These are phyloP conservation scores for Aleiodes sp. DNA, from an alignment of 1,140 invertebrate species.

Conservation along the genomic window DNA sequence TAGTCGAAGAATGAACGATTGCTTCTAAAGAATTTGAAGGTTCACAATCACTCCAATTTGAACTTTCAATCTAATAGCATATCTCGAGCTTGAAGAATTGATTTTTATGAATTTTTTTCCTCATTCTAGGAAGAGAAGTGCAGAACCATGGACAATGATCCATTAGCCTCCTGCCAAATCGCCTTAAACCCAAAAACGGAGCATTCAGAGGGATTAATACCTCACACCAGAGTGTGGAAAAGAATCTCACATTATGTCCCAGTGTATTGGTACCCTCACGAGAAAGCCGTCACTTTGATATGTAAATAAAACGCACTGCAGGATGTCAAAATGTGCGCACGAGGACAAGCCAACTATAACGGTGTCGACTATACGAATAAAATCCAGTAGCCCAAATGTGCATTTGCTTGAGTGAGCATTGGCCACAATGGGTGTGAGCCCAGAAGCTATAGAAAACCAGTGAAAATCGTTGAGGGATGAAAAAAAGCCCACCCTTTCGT, in stretches of 20 bases:
- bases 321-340: conserved; percentile 38
- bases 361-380: conserved; percentile 7
- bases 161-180: conserved; percentile 34
- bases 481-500: conserved; percentile 24
- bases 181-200: conserved; percentile 37
- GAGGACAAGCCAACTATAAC: conserved; percentile 25
- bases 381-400: conserved; percentile 48
- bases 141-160: conserved; percentile 15
- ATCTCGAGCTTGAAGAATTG: background rate
- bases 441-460: conserved; percentile 41
- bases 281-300: conserved; percentile 59
- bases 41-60: conserved; percentile 44
- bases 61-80: background rate
- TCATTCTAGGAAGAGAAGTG: background rate
- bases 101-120: no score
- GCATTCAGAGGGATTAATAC: conserved; percentile 35
- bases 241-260: conserved; percentile 38
- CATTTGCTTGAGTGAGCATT: conserved; percentile 61
- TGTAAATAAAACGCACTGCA: conserved; percentile 57
- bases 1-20: conserved; percentile 49
- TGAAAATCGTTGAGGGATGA: conserved; percentile 25
- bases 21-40: conserved; percentile 41
- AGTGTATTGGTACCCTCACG: conserved; percentile 33
- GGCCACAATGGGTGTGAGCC: conserved; percentile 59
- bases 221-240: conserved; percentile 17